Evolutionary conservation across 2,888 invertebrate genomes (phyloP).

Genomic region (Meandrusa payeni): DNA sequence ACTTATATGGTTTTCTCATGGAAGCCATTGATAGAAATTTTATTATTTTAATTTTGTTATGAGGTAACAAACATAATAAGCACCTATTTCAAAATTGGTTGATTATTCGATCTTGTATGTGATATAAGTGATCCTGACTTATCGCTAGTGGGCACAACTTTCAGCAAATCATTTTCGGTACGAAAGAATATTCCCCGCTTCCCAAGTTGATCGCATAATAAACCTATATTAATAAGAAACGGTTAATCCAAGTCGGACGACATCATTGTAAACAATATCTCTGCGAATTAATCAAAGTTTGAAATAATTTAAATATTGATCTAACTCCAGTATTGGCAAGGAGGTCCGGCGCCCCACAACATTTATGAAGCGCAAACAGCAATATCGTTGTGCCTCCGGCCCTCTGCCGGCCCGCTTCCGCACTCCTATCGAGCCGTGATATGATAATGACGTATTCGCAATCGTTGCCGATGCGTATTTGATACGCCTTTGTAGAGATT

Average conservation of each 20-base stretch:
- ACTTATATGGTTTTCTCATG: no score
- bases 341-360: constrained; percentile 51
- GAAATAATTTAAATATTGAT: constrained; percentile 78
- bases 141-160: no score
- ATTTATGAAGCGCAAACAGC: constrained; percentile 70
- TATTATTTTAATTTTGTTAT: no score
- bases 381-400: constrained; percentile 71
- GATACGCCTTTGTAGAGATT: constrained; percentile 44
- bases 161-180: no score
- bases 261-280: constrained; percentile 74
- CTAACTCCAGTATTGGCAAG: constrained; percentile 72
- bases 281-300: constrained; percentile 79
- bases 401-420: constrained; percentile 46
- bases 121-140: no score
- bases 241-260: constrained; percentile 50
- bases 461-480: constrained; percentile 59
- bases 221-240: constrained; percentile 19
- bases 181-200: no score
- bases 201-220: background rate
- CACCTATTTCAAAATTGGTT: no score
- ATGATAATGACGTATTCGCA: constrained; percentile 67
- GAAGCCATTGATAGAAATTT: no score
- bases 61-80: no score
- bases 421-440: constrained; percentile 47
- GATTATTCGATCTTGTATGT: no score